Evolutionary conservation across 2,113 vertebrate species (phyloP), one percentile per base, ranked within the genome.

Genomic region (Calidris pugnax): DNA sequence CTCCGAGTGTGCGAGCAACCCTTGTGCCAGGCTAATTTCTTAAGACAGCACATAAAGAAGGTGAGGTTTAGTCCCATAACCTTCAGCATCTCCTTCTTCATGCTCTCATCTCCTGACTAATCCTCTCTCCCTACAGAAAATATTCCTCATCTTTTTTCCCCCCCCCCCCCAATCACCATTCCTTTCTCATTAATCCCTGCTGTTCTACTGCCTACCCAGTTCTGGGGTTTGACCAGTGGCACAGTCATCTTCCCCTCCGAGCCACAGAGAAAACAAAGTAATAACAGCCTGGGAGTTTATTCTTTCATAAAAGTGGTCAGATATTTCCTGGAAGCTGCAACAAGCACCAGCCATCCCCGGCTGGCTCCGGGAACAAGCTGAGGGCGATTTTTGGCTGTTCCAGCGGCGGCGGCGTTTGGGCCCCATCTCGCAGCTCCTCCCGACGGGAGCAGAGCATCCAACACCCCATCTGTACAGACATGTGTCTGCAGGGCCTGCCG

Each of bases 271-370:
- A 84, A 86, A 68, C 56, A 74, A 22, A 93, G 32, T 92, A 56
- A 78, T 21, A 22, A 64, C 85, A 95, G 90, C 56, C 73, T 3
- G 4, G 14, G 20, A 93, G 68, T 71, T 77, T 59, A 50, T 39
- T 39, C 92, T 60, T 56, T 81, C 83, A 59, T 1, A 7, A 71
- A 77, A 28, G 41, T 0, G 13, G 39, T 18, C 93, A 76, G 78
- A 55, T 15, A 43, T 73, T 95, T 93, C 95, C 95, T 90, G 95
- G 85, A 91, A 93, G 87, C 89, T 69, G 93, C 87, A 83, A 10
- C 55, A 35, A 39, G 20, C 82, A 43, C 35, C 77, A 79, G 73
- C 53, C 91, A 87, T 3, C 43, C 77, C 67, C 2, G 2, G 51
- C 66, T 59, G 84, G 69, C 64, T 81, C 32, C 2, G 1, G 12